phyloP scores from a whole-genome alignment of 2,113 vertebrate species.

The Pachyramphus minor region DNA sequence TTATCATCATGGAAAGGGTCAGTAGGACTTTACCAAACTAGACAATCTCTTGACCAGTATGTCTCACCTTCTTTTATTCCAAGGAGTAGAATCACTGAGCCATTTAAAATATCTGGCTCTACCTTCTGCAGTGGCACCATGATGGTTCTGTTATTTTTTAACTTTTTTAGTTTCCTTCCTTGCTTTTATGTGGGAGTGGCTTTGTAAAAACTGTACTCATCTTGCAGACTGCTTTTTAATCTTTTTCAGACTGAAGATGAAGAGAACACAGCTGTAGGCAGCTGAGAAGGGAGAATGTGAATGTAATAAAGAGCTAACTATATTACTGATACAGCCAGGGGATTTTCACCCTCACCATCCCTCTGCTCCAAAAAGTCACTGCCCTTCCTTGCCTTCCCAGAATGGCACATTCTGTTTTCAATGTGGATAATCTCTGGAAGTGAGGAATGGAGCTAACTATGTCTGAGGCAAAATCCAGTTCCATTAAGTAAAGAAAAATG shows the following conservation, averaged over 20 bases:
- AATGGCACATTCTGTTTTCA: background rate
- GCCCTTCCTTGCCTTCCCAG: background rate
- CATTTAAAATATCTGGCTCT: background rate
- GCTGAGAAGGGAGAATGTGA: background rate
- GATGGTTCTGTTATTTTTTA: background rate
- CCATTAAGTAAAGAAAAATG: background rate
- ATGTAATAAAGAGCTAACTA: background rate
- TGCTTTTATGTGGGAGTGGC: constrained; percentile 7
- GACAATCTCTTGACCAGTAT: background rate
- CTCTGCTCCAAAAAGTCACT: background rate
- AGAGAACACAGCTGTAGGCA: constrained; percentile 8
- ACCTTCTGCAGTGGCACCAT: background rate
- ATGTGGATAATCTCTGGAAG: background rate
- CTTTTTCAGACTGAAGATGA: background rate
- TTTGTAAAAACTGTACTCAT: background rate
- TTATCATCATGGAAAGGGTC: background rate
- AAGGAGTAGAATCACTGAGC: background rate
- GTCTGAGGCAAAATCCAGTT: background rate
- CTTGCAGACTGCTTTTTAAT: constrained; percentile 11
- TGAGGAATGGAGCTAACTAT: background rate
- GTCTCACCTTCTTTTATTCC: background rate
- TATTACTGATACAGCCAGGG: background rate
- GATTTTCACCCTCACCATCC: background rate
- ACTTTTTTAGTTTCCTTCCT: background rate
- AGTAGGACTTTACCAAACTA: background rate